Percentiles rank a stretch among this genome's conserved stretches.
phyloP scores from a whole-genome alignment of 2,113 vertebrate species.

The rat (Rattus norvegicus) region DNA sequence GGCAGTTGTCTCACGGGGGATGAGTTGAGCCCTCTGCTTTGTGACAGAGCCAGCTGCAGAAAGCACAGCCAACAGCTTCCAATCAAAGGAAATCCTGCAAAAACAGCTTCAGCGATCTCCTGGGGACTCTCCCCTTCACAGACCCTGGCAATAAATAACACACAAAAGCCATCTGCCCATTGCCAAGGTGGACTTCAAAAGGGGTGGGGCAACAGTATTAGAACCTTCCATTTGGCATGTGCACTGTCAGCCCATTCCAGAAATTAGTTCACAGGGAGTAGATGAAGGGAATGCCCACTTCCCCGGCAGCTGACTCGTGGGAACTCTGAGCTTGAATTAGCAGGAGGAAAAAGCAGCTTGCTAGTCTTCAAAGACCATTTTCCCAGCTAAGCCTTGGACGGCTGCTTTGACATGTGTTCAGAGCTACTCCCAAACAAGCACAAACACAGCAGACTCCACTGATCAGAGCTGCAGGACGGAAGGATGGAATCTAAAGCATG shows the following conservation, averaged over 20 bases:
- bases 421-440: constrained; percentile 68
- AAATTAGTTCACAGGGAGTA: constrained; percentile 61
- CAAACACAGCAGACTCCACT: constrained; percentile 72
- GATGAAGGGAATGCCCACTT: constrained; percentile 52
- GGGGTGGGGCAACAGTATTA: not conserved
- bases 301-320: constrained; percentile 50
- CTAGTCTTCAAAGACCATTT: constrained; percentile 47
- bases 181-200: constrained; percentile 76
- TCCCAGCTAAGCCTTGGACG: constrained; percentile 43
- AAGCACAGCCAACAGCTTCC: constrained; percentile 65
- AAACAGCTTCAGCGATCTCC: constrained; percentile 61
- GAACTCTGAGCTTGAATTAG: constrained; percentile 48
- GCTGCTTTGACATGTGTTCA: constrained; percentile 65
- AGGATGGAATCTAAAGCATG: constrained; percentile 78
- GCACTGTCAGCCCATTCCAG: constrained; percentile 36
- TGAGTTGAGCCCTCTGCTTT: constrained; percentile 19
- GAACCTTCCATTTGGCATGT: constrained; percentile 48
- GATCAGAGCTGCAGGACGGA: constrained; percentile 44
- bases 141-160: constrained; percentile 63
- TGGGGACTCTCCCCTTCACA: constrained; percentile 51
- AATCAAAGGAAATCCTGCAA: constrained; percentile 77
- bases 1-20: constrained; percentile 46
- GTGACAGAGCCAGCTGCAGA: constrained; percentile 51
- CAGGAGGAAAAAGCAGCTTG: constrained; percentile 11
- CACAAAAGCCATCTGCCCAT: constrained; percentile 51